A percentile compares a stretch with the other conserved stretches of the same genome.
Conservation (phyloP, 2,113 vertebrate species). For the Ophiodon elongatus region DNA sequence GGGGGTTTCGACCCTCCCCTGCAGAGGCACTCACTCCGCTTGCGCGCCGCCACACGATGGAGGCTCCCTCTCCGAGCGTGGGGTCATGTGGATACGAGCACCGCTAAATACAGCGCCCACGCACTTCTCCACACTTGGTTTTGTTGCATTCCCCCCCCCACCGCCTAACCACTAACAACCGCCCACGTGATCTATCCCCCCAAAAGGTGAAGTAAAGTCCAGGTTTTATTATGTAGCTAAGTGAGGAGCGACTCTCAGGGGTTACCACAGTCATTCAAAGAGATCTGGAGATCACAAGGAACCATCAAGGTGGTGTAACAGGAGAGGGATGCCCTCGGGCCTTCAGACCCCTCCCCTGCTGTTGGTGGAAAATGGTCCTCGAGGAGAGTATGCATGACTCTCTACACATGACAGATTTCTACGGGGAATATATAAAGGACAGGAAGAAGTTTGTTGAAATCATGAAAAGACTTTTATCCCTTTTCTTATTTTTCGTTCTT, state of each 20-base stretch:
- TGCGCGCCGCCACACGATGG: conserved; percentile 41
- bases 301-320: conserved; percentile 40
- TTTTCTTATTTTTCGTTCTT: conserved; percentile 11
- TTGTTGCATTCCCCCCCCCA: conserved; percentile 30
- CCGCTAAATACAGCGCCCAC: conserved; percentile 40
- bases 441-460: neutral
- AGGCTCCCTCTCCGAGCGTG: conserved; percentile 5
- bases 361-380: conserved; percentile 15
- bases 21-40: conserved; percentile 30
- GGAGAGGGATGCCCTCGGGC: conserved; percentile 60
- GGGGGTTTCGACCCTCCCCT: conserved; percentile 12
- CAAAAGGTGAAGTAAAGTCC: conserved; percentile 43
- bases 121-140: conserved; percentile 12
- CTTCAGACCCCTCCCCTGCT: conserved; percentile 1
- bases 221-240: conserved; percentile 26
- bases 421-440: conserved; percentile 1
- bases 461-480: neutral
- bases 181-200: conserved; percentile 32
- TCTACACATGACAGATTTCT: conserved; percentile 26
- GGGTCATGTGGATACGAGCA: conserved; percentile 25
- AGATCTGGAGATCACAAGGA: conserved; percentile 60
- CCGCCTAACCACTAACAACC: conserved; percentile 35
- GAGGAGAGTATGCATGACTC: conserved; percentile 33
- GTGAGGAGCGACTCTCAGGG: conserved; percentile 38
- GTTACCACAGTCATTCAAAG: conserved; percentile 35